Base-by-base conservation (phyloP, 1,140 invertebrate species). In the Platyura marginata region DNA sequence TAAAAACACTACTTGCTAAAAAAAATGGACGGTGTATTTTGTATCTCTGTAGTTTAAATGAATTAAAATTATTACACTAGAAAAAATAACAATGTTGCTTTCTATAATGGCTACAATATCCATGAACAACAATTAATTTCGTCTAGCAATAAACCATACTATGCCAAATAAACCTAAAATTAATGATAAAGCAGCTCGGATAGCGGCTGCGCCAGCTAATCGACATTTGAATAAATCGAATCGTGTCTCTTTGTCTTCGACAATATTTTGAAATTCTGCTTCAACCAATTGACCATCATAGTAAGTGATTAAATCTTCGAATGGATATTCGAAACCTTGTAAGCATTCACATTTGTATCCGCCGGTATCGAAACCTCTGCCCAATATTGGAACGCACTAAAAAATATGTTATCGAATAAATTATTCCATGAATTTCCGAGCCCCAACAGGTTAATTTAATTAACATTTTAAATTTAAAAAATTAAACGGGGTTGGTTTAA, bases 321-420 rank as follows among this genome's bases (percentile, higher is more conserved):
- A 96, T 1, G 92, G 91, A 70, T 96, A 98, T 59, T 98, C 94
- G 56, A 78, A 98, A 20, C 92, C 93, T 67, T 97, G 92, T 41
- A 86, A 77, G 57, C 93, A 98, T 60, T 96, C 91, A 63, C 94
- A 98, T 66, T 98, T 97, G 66, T 98, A 98, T n/a, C 89, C 89
- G 40, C 92, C 92, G 11, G 77, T 76, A 48, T 90, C 79, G 60
- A 88, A 94, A 37, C 86, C 85, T 58, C 89, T 72, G 13, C 91
- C 90, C 49, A 85, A 72, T 46, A 96, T 84, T 11, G 91, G 89
- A 18, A 94, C 85, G 62, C 93, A 98, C 89, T 95, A 64, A 23
- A 38, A 36, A 44, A 21, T n/a, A n/a, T n/a, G n/a, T 13, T n/a
- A n/a, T n/a, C n/a, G n/a, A n/a, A n/a, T n/a, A n/a, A n/a, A n/a